phyloP scores from a whole-genome alignment of 2,797 vertebrate species.

The Microctenopoma steveboyesi region DNA sequence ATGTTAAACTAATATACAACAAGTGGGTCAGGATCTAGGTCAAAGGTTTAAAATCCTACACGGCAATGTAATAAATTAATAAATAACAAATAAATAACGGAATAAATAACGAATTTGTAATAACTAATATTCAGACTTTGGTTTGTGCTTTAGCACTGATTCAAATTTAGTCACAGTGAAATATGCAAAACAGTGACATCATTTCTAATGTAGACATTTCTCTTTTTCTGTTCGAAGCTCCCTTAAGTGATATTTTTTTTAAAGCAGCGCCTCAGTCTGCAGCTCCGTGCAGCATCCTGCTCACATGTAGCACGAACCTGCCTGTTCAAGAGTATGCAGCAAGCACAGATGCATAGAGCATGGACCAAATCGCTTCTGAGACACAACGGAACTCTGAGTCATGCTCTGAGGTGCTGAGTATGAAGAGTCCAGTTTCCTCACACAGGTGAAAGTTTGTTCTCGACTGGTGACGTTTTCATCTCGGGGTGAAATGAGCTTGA shows the following conservation, averaged over 20 bases:
- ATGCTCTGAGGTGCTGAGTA: background rate
- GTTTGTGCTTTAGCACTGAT: no score
- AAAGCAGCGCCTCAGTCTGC: slow-evolving; percentile 1
- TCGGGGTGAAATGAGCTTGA: slow-evolving; percentile 37
- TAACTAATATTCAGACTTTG: no score
- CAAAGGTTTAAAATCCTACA: no score
- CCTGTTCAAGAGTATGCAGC: background rate
- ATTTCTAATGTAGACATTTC: no score
- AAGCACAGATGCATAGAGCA: slow-evolving; percentile 10
- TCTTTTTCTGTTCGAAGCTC: background rate
- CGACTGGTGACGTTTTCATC: slow-evolving; percentile 39
- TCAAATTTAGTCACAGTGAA: no score
- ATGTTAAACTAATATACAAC: no score
- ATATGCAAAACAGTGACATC: no score
- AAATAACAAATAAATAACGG: no score
- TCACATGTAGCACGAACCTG: no score
- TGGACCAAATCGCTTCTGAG: slow-evolving; percentile 13
- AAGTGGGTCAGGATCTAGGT: no score
- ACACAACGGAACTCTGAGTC: background rate
- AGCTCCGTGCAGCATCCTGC: background rate
- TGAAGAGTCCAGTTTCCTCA: slow-evolving; percentile 37
- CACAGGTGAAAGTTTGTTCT: slow-evolving; percentile 38
- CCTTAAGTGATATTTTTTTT: background rate
- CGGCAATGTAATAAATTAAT: no score
- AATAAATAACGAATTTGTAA: no score